These are phyloP conservation scores for Dolomedes plantarius DNA, from an alignment of 2,888 invertebrate species.

Conservation along the genomic window DNA sequence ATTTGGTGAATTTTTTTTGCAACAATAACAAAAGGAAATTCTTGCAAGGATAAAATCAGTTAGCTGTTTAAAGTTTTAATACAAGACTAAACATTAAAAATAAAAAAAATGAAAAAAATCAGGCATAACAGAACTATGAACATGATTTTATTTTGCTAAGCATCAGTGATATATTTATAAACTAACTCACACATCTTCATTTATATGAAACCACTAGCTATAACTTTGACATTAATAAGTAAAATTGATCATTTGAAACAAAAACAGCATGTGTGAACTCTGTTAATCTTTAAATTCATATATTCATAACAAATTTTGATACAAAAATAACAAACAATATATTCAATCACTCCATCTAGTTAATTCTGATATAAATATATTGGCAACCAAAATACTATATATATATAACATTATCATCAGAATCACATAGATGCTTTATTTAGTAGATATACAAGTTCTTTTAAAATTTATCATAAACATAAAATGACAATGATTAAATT, in stretches of 20 bases:
- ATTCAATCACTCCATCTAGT: background rate
- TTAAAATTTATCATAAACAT: background rate
- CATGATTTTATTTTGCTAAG: conserved; percentile 56
- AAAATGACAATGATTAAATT: background rate
- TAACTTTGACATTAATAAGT: conserved; percentile 22
- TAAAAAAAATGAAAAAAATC: no score
- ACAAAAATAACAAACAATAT: conserved; percentile 12
- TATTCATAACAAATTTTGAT: conserved; percentile 10
- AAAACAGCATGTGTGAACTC: conserved; percentile 8
- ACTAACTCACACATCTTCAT: conserved; percentile 2
- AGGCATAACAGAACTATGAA: conserved; percentile 19
- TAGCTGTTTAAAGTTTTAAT: no score
- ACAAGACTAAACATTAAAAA: no score
- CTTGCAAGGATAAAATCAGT: no score
- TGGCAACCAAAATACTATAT: background rate
- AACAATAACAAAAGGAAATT: no score
- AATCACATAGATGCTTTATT: background rate
- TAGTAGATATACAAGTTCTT: background rate
- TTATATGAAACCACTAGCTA: conserved; percentile 21
- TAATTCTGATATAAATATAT: background rate
- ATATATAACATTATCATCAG: conserved; percentile 2
- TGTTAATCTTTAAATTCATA: conserved; percentile 1
- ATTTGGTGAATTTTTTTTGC: no score
- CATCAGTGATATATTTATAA: conserved; percentile 20
- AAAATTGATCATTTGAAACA: background rate